Base-by-base conservation (phyloP, 1,140 invertebrate species). In the Delia radicum region DNA sequence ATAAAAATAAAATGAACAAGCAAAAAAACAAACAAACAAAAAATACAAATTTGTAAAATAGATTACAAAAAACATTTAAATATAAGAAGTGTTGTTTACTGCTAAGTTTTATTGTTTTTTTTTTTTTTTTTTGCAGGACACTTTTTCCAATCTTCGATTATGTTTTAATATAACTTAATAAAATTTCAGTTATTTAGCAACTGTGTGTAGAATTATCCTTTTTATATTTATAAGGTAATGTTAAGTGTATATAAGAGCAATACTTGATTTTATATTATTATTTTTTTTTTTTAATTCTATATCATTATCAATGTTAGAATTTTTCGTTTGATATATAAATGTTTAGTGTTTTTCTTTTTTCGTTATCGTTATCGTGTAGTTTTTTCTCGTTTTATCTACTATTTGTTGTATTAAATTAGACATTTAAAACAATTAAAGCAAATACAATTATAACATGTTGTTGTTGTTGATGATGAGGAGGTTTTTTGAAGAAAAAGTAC, bases 391-490 rank as follows among this genome's bases (percentile, higher is more conserved):
- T 69, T 31, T 67, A 69, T 33, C 65, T 69, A 69, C 29, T 7
- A 69, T 24, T 26, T 33, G 27, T 33, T 69, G 29, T 67, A 7
- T 69, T 33, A 7, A 33, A 69, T 69, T 69, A 69, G 65, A 69
- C 65, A 69, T 33, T 69, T 69, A 69, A 69, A 69, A 69, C 65
- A 69, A 69, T 69, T 69, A 69, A 69, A 69, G 65, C 65, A 28
- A 69, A 69, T 69, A 69, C 37, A 33, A 33, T 28, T 69, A 18
- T 37, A 69, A 31, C 37, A 69, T 69, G 12, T 33, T 69, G 65
- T 21, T 37, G 29, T 31, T 18, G 18, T 65, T 21, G 12, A 10
- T 12, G n/a, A 21, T 24, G 29, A 69, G n/a, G 65, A 31, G 65
- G 65, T 33, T 69, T 37, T 33, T 21, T 21, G n/a, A 24, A 10